phyloP scores from a whole-genome alignment of 1,140 invertebrate genomes.

The Uloborus diversus region DNA sequence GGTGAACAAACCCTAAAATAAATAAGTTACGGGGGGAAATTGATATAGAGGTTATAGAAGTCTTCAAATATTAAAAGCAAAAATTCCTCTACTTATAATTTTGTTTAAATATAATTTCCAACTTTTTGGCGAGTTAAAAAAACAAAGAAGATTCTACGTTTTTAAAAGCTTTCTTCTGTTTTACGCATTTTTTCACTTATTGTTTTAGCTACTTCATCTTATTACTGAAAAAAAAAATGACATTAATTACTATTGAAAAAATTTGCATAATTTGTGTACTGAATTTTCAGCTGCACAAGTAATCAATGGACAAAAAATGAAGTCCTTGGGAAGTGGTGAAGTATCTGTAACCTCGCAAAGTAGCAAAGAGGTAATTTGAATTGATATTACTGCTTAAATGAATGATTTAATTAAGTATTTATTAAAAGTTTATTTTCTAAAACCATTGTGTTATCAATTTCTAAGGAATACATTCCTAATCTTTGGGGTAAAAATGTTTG shows the following conservation, averaged over 20 bases:
- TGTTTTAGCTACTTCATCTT: neutral
- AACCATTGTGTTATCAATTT: too few relatives aligned
- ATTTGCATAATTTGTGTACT: conserved; percentile 17
- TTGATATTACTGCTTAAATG: neutral
- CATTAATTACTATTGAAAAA: neutral
- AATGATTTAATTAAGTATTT: neutral
- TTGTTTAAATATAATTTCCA: neutral
- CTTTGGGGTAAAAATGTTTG: too few relatives aligned
- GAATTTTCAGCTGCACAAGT: conserved; percentile 39
- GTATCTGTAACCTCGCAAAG: conserved; percentile 59
- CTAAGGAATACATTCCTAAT: too few relatives aligned
- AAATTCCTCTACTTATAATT: neutral
- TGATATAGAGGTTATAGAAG: neutral
- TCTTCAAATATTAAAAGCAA: neutral
- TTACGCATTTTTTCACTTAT: neutral
- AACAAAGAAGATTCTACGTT: too few relatives aligned
- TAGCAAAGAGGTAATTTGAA: conserved; percentile 58
- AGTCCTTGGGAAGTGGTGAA: conserved; percentile 57
- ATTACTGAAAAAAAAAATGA: conserved; percentile 2
- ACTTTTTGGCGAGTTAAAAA: neutral
- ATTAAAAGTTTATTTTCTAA: too few relatives aligned
- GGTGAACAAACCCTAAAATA: too few relatives aligned
- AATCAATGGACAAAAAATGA: conserved; percentile 59
- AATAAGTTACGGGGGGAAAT: too few relatives aligned
- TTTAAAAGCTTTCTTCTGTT: too few relatives aligned